phyloP scores from a whole-genome alignment of 2,888 invertebrate species.

The Acleris cristana region DNA sequence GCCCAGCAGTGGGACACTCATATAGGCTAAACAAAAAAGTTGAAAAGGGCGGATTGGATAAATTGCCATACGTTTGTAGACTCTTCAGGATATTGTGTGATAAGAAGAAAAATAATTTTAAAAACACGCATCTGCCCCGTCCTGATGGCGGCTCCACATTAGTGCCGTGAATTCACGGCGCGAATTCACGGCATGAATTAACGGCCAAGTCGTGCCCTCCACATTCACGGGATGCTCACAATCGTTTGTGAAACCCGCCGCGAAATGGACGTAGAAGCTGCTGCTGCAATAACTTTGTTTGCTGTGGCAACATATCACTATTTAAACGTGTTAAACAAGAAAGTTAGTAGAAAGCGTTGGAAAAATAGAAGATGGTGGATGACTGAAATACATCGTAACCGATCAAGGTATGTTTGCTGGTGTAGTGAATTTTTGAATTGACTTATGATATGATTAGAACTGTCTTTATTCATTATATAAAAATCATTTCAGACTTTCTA shows the following conservation, averaged over 20 bases:
- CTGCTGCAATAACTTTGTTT: conserved; percentile 29
- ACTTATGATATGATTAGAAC: conserved; percentile 7
- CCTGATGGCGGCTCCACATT: no score
- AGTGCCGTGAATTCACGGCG: background rate
- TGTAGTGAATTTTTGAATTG: conserved; percentile 8
- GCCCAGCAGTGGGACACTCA: no score
- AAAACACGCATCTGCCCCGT: no score
- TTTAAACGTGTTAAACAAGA: conserved; percentile 8
- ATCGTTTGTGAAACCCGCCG: conserved; percentile 25
- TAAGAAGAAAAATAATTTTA: no score
- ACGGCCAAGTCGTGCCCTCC: conserved; percentile 29
- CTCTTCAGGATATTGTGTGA: no score
- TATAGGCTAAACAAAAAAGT: no score
- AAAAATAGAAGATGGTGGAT: conserved; percentile 39
- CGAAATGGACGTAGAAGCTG: conserved; percentile 31
- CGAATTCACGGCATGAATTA: conserved; percentile 19
- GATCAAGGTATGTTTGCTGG: conserved; percentile 36
- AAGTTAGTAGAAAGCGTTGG: conserved; percentile 14
- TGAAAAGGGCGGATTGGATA: no score
- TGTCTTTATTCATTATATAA: conserved; percentile 8
- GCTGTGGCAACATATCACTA: conserved; percentile 14
- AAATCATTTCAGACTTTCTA: conserved; percentile 8
- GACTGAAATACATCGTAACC: conserved; percentile 37
- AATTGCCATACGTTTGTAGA: no score
- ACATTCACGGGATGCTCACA: conserved; percentile 29